Base-by-base conservation (phyloP, 2,888 invertebrate genomes). In the Theretra japonica region DNA sequence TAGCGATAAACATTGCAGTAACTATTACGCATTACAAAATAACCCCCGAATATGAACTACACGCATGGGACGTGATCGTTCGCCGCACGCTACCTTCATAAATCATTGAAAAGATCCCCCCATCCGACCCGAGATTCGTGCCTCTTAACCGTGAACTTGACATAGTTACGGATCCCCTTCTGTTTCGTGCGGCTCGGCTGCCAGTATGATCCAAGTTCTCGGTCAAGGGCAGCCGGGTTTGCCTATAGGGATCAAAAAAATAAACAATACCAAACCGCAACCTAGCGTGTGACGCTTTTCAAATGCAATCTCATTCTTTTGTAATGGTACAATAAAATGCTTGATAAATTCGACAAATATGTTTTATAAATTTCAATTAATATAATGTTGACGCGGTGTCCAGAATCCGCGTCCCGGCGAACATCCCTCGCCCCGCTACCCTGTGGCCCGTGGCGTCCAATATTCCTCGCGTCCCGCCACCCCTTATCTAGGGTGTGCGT, bases 111-210 rank as follows among this genome's bases (percentile, higher is more conserved):
- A 65, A 65, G 48, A n/a, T 41, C 33, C 65, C 65, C 65, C 65
- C 62, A 41, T 21, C 62, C 65, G 21, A 23, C 5, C 21, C 41
- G 65, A 48, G 65, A 25, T 48, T 65, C 65, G 48, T 48, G 65
- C 6, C 65, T 65, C 65, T 65, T 65, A 65, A 17, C 65, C 65
- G 48, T 65, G 65, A 65, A 65, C 65, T 65, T 65, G 65, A 65
- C 65, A 65, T 65, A 65, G 48, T 65, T 65, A 48, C 65, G 23
- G 48, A 48, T 65, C 65, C 65, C 65, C 65, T 65, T 65, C 65
- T 65, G 65, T 65, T 65, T 65, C 48, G 65, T 23, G 65, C 23
- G 65, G 65, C 48, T 65, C 65, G 65, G 62, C 21, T 48, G 48
- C 65, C 21, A 53, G 58, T 21, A 17, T 65, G 23, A 48, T 65